Evolutionary conservation across 2,888 invertebrate species (phyloP).

Genomic region (Phymatocera aterrima): DNA sequence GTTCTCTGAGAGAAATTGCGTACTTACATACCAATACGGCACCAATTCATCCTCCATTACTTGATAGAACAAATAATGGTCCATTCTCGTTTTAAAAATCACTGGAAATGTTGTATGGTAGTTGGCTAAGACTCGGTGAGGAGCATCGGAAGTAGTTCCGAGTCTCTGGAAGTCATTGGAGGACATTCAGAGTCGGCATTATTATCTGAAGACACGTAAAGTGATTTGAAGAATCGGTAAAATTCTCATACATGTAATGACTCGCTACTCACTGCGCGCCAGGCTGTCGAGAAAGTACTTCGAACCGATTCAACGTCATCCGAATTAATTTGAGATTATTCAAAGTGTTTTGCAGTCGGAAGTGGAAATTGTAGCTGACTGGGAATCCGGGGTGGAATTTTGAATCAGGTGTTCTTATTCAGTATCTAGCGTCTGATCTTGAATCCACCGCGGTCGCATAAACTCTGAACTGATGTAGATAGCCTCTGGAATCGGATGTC

Average conservation of each 20-base stretch:
- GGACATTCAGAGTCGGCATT: not conserved
- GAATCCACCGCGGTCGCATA: not conserved
- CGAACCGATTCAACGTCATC: not conserved
- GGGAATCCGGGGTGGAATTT: no score
- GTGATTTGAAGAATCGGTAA: not conserved
- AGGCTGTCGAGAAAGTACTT: not conserved
- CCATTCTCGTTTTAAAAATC: not conserved
- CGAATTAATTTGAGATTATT: not conserved
- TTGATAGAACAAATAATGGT: not conserved
- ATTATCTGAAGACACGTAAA: not conserved
- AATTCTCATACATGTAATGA: no score
- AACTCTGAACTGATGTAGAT: not conserved
- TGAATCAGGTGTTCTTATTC: no score
- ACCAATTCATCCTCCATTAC: not conserved
- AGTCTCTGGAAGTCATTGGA: not conserved
- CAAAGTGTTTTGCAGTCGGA: not conserved
- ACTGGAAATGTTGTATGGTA: not conserved
- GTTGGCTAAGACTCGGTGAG: not conserved
- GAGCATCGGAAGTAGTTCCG: not conserved
- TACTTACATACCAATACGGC: no score
- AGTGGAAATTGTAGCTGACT: not conserved
- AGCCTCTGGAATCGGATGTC: slow-evolving; percentile 1
- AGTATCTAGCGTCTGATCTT: not conserved
- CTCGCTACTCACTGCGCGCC: no score
- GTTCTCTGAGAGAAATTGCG: not conserved